Percentiles rank a stretch among this genome's conserved stretches.
These are phyloP conservation scores for Peromyscus polionotus DNA, from an alignment of 2,113 vertebrate species.

Conservation along the genomic window DNA sequence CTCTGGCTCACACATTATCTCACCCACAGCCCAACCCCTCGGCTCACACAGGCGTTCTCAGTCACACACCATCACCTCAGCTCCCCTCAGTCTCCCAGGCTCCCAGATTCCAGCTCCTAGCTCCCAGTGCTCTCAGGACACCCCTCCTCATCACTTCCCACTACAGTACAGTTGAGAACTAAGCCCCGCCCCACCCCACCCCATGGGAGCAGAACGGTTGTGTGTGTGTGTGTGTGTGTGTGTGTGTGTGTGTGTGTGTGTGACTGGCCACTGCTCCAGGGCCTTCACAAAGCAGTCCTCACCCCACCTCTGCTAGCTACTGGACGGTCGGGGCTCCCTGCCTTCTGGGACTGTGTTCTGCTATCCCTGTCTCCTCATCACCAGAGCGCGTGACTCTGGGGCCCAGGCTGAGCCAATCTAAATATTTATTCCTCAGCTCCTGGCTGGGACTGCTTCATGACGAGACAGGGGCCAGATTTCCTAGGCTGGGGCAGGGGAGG, in stretches of 20 bases:
- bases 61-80: neutral
- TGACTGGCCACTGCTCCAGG: neutral
- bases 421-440: constrained; percentile 76
- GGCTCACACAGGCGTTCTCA: accelerated
- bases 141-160: neutral
- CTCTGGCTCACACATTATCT: neutral
- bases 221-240: neutral
- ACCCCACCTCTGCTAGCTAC: neutral
- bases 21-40: neutral
- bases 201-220: too few relatives aligned
- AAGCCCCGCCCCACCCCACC: neutral
- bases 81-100: neutral
- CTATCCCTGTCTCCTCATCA: neutral
- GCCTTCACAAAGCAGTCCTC: neutral
- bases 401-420: constrained; percentile 69
- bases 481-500: neutral
- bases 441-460: constrained; percentile 18
- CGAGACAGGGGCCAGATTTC: neutral
- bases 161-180: neutral
- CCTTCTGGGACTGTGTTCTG: neutral
- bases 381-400: neutral
- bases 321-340: neutral
- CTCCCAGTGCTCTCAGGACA: neutral
- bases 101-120: neutral
- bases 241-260: neutral